These are phyloP conservation scores for Caerostris extrusa DNA, from an alignment of 1,140 invertebrate species.

Conservation along the genomic window DNA sequence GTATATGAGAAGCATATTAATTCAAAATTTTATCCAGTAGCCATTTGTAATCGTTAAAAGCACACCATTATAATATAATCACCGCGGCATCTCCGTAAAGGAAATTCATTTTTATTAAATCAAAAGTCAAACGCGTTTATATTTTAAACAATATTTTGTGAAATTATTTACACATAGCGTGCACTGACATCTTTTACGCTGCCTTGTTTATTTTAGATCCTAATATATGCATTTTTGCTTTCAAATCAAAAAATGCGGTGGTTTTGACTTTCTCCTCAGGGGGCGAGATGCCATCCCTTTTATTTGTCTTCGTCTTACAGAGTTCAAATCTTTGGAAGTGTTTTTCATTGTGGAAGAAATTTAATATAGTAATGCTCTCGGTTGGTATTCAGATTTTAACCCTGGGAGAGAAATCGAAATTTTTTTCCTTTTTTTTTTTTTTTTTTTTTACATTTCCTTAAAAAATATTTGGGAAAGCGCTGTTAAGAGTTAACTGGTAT, in stretches of 20 bases:
- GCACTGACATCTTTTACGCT: neutral
- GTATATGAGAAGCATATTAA: too few relatives aligned
- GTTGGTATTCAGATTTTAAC: constrained; percentile 9
- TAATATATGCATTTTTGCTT: neutral
- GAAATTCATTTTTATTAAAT: too few relatives aligned
- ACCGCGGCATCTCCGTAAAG: neutral
- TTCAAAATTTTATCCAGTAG: too few relatives aligned
- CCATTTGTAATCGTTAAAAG: too few relatives aligned
- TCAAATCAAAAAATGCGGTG: neutral
- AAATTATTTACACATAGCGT: too few relatives aligned
- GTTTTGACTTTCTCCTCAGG: neutral
- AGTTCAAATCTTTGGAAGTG: neutral
- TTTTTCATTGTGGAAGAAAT: constrained; percentile 4
- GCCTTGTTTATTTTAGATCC: too few relatives aligned
- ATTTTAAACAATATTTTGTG: too few relatives aligned
- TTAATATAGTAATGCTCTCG: constrained; percentile 28
- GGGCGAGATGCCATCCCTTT: neutral
- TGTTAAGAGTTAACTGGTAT: constrained; percentile 1
- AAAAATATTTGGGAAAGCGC: neutral
- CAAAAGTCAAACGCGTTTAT: too few relatives aligned
- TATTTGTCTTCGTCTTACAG: neutral
- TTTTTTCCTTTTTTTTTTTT: too few relatives aligned
- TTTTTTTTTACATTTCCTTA: too few relatives aligned
- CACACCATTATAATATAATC: too few relatives aligned
- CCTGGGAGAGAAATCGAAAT: neutral